Evolutionary conservation across 2,797 vertebrate species (phyloP), one percentile per base, ranked within the genome.

Genomic region (Trachurus trachurus): DNA sequence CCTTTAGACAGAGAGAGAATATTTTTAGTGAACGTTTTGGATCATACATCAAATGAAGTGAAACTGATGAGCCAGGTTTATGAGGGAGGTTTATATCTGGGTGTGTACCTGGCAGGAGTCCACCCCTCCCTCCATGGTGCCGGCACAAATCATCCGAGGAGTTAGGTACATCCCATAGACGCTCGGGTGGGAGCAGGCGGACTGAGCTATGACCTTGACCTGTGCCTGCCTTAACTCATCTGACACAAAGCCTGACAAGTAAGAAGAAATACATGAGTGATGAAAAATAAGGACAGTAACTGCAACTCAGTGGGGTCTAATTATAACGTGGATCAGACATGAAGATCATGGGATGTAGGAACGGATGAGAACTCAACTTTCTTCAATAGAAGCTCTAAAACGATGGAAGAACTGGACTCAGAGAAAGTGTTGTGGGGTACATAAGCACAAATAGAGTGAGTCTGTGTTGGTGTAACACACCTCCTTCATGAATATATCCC

Each of bases 141-240:
- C 95, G 0, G 95, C 96, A 9, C 96, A 96, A 61, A 96, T 89
- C 96, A 96, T 96, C 52, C 90, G 94, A 64, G 93, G 85, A 40
- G 94, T 96, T 22, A 96, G 81, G 52, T 77, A 56, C 10, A 17
- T n/a, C 22, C 93, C 88, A 1, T 96, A 96, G 44, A 93, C 83
- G 0, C 45, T 71, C 1, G 84, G 71, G 3, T 65, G 69, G 40
- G 93, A 93, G 84, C 96, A 96, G 68, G 70, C 26, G 0, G 88
- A 70, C 34, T 92, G 93, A 83, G 85, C 74, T 61, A 96, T 94
- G 6, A 96, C 85, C 42, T 84, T 87, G 3, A 96, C 92, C 63
- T 84, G 90, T 6, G 94, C 96, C 86, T 96, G 91, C 21, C 91
- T 82, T 10, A 96, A 74, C n/a, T 93, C 84, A 4, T 87, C 31